phyloP scores from a whole-genome alignment of 2,888 invertebrate genomes.

The Nebria salina region DNA sequence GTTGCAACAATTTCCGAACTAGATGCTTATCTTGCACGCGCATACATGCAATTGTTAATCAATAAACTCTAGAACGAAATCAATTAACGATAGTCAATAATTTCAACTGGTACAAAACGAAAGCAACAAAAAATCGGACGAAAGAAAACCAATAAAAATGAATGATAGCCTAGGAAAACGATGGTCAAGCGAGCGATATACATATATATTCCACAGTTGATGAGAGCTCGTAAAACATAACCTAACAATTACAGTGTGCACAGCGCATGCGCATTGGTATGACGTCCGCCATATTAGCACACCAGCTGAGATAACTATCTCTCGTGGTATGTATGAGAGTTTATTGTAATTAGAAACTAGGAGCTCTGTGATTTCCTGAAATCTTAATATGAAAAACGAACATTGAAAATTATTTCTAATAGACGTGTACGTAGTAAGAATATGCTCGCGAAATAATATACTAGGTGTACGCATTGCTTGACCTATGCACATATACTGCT shows the following conservation, averaged over 20 bases:
- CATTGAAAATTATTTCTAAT: constrained; percentile 5
- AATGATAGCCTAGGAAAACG: not conserved
- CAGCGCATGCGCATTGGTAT: constrained; percentile 19
- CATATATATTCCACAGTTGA: not conserved
- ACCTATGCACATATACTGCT: not conserved
- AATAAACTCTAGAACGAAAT: not conserved
- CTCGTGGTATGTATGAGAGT: constrained; percentile 5
- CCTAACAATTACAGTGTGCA: constrained; percentile 2
- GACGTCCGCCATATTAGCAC: constrained; percentile 31
- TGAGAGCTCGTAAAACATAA: constrained; percentile 17
- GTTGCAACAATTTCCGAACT: not conserved
- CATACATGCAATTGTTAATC: not conserved
- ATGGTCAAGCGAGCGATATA: not conserved
- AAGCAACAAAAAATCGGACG: not conserved
- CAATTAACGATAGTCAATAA: constrained; percentile 17
- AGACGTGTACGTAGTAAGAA: not conserved
- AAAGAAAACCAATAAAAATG: not conserved
- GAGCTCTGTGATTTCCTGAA: constrained; percentile 28
- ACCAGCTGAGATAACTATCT: constrained; percentile 32
- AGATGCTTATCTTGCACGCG: not conserved
- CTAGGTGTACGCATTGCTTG: not conserved
- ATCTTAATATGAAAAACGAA: constrained; percentile 26
- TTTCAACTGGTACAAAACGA: constrained; percentile 4
- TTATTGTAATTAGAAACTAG: constrained; percentile 36
- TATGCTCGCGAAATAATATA: constrained; percentile 4